Evolutionary conservation across 2,888 invertebrate species (phyloP).

Genomic region (Tiliacea citrago): DNA sequence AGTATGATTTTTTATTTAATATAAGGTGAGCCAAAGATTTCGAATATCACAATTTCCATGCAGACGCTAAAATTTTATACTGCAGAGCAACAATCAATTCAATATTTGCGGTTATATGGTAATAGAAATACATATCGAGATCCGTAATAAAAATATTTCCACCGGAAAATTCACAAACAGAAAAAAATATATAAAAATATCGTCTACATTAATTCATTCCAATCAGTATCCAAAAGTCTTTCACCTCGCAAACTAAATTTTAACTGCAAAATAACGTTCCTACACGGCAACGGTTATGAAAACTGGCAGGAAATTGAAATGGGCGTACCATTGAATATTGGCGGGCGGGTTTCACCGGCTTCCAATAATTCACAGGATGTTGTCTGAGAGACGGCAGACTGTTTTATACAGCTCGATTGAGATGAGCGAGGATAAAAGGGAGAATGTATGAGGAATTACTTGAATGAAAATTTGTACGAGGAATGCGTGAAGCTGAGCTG

Average conservation of each 20-base stretch:
- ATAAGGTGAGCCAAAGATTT: background rate
- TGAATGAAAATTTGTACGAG: background rate
- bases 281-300: constrained; percentile 74
- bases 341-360: constrained; percentile 77
- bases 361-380: constrained; percentile 84
- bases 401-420: constrained; percentile 56
- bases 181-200: constrained; percentile 2
- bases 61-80: background rate
- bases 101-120: background rate
- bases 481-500: constrained; percentile 5
- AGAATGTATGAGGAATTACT: constrained; percentile 18
- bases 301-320: constrained; percentile 88
- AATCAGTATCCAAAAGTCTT: constrained; percentile 58
- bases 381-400: constrained; percentile 70
- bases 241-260: constrained; percentile 66
- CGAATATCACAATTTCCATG: background rate
- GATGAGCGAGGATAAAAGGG: constrained; percentile 33
- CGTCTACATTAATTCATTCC: constrained; percentile 42
- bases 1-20: background rate
- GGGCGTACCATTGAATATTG: constrained; percentile 85
- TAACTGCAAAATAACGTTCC: constrained; percentile 68
- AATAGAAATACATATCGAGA: background rate
- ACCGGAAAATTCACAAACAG: background rate
- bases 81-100: background rate
- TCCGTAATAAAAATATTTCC: background rate